A percentile compares a stretch with the other conserved stretches of the same genome.
phyloP scores from a whole-genome alignment of 2,797 vertebrate genomes.

The Hephaestus fuliginosus region DNA sequence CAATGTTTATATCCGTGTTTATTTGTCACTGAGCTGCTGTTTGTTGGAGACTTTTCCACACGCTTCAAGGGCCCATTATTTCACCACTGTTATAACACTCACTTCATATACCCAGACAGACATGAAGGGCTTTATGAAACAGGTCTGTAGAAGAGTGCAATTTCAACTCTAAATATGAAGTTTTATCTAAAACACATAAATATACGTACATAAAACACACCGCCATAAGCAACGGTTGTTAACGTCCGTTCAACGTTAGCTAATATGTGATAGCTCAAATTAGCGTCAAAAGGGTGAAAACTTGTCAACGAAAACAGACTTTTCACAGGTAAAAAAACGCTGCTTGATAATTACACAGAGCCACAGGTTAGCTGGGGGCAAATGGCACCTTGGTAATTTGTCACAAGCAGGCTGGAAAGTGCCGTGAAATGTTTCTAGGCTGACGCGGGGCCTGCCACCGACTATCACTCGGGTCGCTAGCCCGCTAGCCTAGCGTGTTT shows the following conservation, averaged over 20 bases:
- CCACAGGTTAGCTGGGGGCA: accelerated
- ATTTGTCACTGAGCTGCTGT: constrained; percentile 17
- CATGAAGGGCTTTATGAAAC: not conserved
- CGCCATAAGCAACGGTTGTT: too few species aligned
- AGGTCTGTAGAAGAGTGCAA: not conserved
- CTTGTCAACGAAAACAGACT: constrained; percentile 1
- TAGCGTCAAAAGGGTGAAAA: constrained; percentile 45
- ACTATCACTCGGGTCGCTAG: constrained; percentile 61
- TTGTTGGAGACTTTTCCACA: constrained; percentile 9
- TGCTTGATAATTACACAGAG: accelerated
- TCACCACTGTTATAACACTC: not conserved
- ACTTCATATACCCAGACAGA: not conserved
- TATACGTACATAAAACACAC: not conserved
- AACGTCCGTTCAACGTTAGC: constrained; percentile 36
- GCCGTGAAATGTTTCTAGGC: constrained; percentile 8
- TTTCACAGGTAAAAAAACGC: not conserved
- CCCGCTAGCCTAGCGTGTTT: constrained; percentile 75
- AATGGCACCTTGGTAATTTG: not conserved
- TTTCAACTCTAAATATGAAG: not conserved
- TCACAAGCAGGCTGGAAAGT: not conserved
- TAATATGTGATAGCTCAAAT: constrained; percentile 4
- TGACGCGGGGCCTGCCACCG: constrained; percentile 72
- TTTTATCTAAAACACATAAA: too few species aligned
- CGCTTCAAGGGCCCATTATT: constrained; percentile 22
- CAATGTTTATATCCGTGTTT: not conserved